Evolutionary conservation across 2,797 vertebrate genomes (phyloP), one percentile per base, ranked within the genome.

Genomic region (Pachyuromys duprasi): DNA sequence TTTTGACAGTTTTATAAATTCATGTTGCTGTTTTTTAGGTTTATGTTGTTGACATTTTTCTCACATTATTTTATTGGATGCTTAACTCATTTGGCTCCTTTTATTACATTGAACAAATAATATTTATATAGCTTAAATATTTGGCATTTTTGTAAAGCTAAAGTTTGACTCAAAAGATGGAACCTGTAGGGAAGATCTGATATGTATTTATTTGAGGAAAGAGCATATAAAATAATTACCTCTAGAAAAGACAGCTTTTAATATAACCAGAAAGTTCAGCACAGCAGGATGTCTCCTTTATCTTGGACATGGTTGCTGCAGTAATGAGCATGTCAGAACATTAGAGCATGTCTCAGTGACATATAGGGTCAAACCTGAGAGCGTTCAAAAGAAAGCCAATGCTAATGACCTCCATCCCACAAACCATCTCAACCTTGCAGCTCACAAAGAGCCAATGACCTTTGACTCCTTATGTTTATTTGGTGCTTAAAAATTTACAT

Each of bases 241-340:
- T 97, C 67, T 79, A 86, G 74, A 94, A 96, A 81, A 84, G 36
- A 2, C 26, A 90, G 53, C 45, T 76, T 93, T 88, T 95, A 80
- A 83, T 92, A 57, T 94, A 63, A 95, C 42, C 82, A 60, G 72
- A 94, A 97, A 79, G 45, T 90, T 94, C 80, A 79, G 42, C 74
- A 63, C 70, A 96, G 90, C 62, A 91, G 84, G 81, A 0, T 93
- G 3, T 36, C 80, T 93, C 96, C 93, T 97, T 97, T 93, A 94
- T 97, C 95, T 97, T 89, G 69, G 80, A 95, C 94, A 62, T 74
- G 79, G n/a, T 70, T 76, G 3, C 92, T 97, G 94, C 65, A 1
- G 0, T 97, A 98, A 97, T 93, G 55, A 98, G 90, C 70, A 9
- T 93, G 92, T 92, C 3, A 78, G 75, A 89, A 91, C 60, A 62